These are phyloP conservation scores for Rhyacophila brunnea DNA, from an alignment of 1,140 invertebrate species.

Conservation along the genomic window DNA sequence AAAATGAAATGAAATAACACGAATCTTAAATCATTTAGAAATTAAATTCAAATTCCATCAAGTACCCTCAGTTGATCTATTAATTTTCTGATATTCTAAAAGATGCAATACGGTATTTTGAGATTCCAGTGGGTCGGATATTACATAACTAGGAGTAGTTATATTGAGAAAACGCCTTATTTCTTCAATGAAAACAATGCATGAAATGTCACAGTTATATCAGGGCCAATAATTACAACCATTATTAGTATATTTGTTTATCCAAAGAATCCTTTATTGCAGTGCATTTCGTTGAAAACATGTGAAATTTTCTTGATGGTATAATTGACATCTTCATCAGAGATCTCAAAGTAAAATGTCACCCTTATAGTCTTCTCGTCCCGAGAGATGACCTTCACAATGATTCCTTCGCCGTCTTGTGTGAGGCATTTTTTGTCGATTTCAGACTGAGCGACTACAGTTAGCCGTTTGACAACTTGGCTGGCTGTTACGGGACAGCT, in stretches of 20 bases:
- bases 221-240: too few species aligned
- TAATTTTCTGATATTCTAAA: too few species aligned
- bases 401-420: constrained; percentile 46
- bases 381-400: constrained; percentile 59
- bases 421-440: constrained; percentile 51
- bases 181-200: too few species aligned
- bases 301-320: constrained; percentile 63
- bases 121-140: too few species aligned
- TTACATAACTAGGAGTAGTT: too few species aligned
- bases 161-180: too few species aligned
- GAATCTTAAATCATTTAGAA: too few species aligned
- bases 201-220: too few species aligned
- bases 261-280: constrained; percentile 16
- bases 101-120: too few species aligned
- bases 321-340: constrained; percentile 59
- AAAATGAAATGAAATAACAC: too few species aligned
- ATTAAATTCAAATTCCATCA: too few species aligned
- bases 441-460: constrained; percentile 56
- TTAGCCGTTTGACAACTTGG: constrained; percentile 60
- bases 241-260: not conserved
- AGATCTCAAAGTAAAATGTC: constrained; percentile 68
- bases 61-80: too few species aligned
- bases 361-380: constrained; percentile 58
- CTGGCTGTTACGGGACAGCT: constrained; percentile 47
- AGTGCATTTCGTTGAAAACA: constrained; percentile 59